Conservation (phyloP, 2,113 vertebrate species). For the cattle (Bos taurus) region ARS-UCD2.0 NC_037348.1:8846001-8846500, state of each 20-base stretch:
- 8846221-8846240: background rate
- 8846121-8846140: rapidly evolving
- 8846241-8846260: background rate
- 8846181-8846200: background rate
- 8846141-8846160: rapidly evolving
- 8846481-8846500: background rate
- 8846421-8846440: rapidly evolving
- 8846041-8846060: rapidly evolving
- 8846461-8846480: background rate
- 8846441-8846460: background rate
- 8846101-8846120: background rate
- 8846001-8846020: rapidly evolving
- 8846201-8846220: background rate
- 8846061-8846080: rapidly evolving
- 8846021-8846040: background rate
- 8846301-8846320: rapidly evolving
- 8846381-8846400: rapidly evolving
- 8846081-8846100: rapidly evolving
- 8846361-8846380: background rate
- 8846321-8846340: background rate
- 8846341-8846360: rapidly evolving
- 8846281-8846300: background rate
- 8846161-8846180: background rate
- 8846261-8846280: background rate
- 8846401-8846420: background rate